A percentile compares a stretch with the other conserved stretches of the same genome.
These are phyloP conservation scores for Chionomys nivalis DNA, from an alignment of 2,113 vertebrate genomes.

Conservation along the genomic window DNA sequence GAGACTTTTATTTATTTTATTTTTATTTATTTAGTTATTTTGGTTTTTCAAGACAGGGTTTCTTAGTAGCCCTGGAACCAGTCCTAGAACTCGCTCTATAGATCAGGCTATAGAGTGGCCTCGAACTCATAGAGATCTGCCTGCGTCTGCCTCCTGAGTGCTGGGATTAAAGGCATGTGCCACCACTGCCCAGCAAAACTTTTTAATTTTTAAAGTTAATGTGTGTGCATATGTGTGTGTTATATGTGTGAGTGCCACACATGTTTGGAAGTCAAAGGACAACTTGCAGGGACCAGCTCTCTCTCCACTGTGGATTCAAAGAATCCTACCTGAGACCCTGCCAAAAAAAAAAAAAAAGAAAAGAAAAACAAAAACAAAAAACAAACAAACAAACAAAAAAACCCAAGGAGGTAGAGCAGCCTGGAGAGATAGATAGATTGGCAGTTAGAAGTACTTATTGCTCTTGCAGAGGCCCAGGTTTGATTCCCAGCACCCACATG, in stretches of 20 bases:
- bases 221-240: not conserved
- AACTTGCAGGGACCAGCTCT: not conserved
- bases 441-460: not conserved
- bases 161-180: no score
- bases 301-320: not conserved
- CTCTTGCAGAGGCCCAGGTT: not conserved
- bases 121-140: no score
- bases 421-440: no score
- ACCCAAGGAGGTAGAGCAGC: no score
- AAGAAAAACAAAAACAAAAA: no score
- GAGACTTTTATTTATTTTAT: not conserved
- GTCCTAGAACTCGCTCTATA: no score
- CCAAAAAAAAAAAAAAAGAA: not conserved
- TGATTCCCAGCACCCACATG: not conserved
- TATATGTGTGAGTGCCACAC: not conserved
- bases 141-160: no score
- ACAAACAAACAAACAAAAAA: no score
- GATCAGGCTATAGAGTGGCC: no score
- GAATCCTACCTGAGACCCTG: not conserved
- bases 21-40: not conserved
- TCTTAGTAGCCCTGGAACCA: no score
- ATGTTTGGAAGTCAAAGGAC: not conserved
- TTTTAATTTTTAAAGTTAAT: not conserved
- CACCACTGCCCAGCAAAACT: not conserved
- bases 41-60: no score